Percentiles rank a stretch among this genome's conserved stretches.
These are phyloP conservation scores for Oreortyx pictus DNA, from an alignment of 2,797 vertebrate genomes.

Conservation along the genomic window DNA sequence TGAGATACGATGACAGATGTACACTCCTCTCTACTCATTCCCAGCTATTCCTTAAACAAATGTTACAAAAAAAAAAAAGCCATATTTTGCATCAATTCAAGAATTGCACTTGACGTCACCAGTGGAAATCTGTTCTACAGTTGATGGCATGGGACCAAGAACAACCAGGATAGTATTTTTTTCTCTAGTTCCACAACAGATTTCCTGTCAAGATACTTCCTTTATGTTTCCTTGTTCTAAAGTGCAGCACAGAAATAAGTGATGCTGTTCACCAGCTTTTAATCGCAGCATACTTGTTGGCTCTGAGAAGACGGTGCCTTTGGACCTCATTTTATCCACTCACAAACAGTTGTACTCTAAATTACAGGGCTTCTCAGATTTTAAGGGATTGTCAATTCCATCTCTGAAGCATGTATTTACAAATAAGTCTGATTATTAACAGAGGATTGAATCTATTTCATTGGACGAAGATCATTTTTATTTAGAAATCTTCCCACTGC, in stretches of 20 bases:
- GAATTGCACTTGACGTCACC: not conserved
- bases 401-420: not conserved
- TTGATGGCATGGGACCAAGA: not conserved
- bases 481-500: not conserved
- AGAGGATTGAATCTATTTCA: not conserved
- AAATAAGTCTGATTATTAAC: not conserved
- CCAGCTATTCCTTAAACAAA: not conserved
- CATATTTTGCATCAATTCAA: not conserved
- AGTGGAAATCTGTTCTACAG: not conserved
- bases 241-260: constrained; percentile 1
- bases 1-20: not conserved
- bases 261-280: not conserved
- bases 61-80: not conserved
- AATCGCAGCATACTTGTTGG: not conserved
- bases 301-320: not conserved
- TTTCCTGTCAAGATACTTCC: not conserved
- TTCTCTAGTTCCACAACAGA: not conserved
- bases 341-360: not conserved
- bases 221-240: not conserved
- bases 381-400: not conserved
- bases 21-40: not conserved
- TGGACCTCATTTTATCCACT: not conserved
- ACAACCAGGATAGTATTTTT: not conserved
- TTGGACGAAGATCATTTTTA: not conserved
- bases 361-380: not conserved